Conservation (phyloP, 2,113 vertebrate species). For the Seriola quinqueradiata region DNA sequence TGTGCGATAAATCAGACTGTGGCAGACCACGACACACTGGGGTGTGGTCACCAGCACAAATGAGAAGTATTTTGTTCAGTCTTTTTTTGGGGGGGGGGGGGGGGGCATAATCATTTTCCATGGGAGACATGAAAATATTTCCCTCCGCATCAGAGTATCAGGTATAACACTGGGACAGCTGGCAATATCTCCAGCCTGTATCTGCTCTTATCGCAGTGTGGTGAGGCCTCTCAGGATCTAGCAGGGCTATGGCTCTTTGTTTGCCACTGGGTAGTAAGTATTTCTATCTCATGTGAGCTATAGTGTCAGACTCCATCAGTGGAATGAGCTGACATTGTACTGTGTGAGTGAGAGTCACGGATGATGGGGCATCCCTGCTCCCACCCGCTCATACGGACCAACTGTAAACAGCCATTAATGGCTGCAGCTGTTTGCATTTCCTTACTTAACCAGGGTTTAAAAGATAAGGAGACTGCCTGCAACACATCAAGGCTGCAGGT, state of each 20-base stretch:
- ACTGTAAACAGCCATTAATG: conserved; percentile 65
- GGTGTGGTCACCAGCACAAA: conserved; percentile 58
- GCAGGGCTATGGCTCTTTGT: conserved; percentile 45
- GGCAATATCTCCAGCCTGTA: conserved; percentile 41
- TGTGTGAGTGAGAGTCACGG: conserved; percentile 22
- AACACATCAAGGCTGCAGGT: conserved; percentile 67
- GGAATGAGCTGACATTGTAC: conserved; percentile 47
- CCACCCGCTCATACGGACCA: conserved; percentile 55
- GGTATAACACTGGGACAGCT: conserved; percentile 29
- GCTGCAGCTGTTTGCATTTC: conserved; percentile 65
- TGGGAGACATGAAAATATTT: conserved; percentile 54
- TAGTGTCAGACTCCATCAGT: conserved; percentile 30
- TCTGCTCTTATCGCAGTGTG: conserved; percentile 38
- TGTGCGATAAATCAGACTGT: conserved; percentile 72
- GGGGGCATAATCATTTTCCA: conserved; percentile 48
- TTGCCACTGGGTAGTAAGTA: conserved; percentile 1
- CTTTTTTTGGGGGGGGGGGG: conserved; percentile 15
- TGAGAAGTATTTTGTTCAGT: conserved; percentile 60
- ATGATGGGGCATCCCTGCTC: conserved; percentile 43
- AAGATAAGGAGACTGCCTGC: conserved; percentile 47
- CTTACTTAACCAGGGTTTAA: conserved; percentile 70
- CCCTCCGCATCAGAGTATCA: conserved; percentile 23
- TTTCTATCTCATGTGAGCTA: conserved; percentile 28
- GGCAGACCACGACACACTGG: conserved; percentile 54
- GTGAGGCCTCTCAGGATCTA: conserved; percentile 35